phyloP scores from a whole-genome alignment of 2,888 invertebrate genomes.

The Drosophila sordidapex region DNA sequence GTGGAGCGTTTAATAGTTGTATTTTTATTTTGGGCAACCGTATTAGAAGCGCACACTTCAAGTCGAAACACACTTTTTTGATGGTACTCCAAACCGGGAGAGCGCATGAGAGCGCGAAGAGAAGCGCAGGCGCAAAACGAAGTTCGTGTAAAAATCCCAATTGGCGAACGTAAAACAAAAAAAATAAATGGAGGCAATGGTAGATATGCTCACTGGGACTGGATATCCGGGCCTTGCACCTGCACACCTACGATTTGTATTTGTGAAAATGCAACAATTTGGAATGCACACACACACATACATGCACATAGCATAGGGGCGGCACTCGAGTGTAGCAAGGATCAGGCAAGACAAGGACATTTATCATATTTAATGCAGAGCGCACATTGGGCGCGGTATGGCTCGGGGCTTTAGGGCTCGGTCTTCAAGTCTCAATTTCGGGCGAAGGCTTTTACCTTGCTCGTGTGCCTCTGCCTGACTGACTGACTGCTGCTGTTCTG shows the following conservation, averaged over 20 bases:
- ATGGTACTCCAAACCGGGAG: conserved; percentile 59
- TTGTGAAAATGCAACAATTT: conserved; percentile 76
- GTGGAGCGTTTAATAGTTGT: conserved; percentile 20
- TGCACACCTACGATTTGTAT: conserved; percentile 16
- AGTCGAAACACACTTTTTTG: conserved; percentile 54
- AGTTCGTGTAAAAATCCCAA: conserved; percentile 56
- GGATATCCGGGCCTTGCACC: conserved; percentile 47
- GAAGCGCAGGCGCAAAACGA: conserved; percentile 68
- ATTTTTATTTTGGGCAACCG: conserved; percentile 18
- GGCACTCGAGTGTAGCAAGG: conserved; percentile 24
- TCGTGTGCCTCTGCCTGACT: conserved; percentile 42
- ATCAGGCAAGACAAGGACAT: conserved; percentile 43
- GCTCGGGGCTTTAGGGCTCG: conserved; percentile 53
- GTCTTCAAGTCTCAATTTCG: conserved; percentile 38
- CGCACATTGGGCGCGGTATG: conserved; percentile 77
- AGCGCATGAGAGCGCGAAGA: conserved; percentile 22
- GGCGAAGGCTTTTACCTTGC: conserved; percentile 73
- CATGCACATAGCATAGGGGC: background rate
- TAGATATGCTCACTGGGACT: conserved; percentile 21
- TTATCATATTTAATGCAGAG: conserved; percentile 69
- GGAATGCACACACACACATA: conserved; percentile 46
- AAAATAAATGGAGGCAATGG: conserved; percentile 46
- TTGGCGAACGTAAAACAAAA: conserved; percentile 4
- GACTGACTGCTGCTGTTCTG: conserved; percentile 54
- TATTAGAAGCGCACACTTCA: conserved; percentile 49